A percentile compares a stretch with the other conserved stretches of the same genome.
Evolutionary conservation across 2,113 vertebrate genomes (phyloP).

Genomic region (Okapia johnstoni): DNA sequence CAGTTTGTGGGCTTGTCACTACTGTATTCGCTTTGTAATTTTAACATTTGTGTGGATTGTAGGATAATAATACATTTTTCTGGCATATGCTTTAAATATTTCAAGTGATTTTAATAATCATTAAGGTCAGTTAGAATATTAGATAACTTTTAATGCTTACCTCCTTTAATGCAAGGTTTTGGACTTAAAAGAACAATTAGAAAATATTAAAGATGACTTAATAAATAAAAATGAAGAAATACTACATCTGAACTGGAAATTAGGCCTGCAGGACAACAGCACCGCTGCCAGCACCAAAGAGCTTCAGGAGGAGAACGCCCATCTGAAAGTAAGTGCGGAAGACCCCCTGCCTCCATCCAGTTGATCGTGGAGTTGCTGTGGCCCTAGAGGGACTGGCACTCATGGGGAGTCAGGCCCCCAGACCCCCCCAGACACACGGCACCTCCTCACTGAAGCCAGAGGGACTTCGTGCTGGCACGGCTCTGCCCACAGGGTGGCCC

Average conservation of each 20-base stretch:
- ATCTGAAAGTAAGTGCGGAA: constrained; percentile 78
- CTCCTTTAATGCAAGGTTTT: constrained; percentile 78
- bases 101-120: neutral
- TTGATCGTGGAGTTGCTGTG: neutral
- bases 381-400: neutral
- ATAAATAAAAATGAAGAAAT: constrained; percentile 84
- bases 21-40: neutral
- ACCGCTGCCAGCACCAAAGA: constrained; percentile 73
- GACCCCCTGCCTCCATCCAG: neutral
- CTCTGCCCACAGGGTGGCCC: neutral
- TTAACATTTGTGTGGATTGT: neutral
- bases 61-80: no score
- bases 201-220: constrained; percentile 83
- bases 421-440: fast-evolving
- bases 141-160: neutral
- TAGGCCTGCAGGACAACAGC: constrained; percentile 81
- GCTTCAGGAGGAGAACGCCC: constrained; percentile 80
- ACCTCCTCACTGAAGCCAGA: neutral
- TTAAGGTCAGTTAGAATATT: neutral
- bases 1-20: no score
- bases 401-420: fast-evolving
- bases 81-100: neutral
- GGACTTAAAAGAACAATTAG: constrained; percentile 82
- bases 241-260: constrained; percentile 83
- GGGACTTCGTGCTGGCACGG: neutral